A percentile compares a stretch with the other conserved stretches of the same genome.
Conservation (phyloP, 1,140 invertebrate genomes). For the Trachelipus rathkii region DNA sequence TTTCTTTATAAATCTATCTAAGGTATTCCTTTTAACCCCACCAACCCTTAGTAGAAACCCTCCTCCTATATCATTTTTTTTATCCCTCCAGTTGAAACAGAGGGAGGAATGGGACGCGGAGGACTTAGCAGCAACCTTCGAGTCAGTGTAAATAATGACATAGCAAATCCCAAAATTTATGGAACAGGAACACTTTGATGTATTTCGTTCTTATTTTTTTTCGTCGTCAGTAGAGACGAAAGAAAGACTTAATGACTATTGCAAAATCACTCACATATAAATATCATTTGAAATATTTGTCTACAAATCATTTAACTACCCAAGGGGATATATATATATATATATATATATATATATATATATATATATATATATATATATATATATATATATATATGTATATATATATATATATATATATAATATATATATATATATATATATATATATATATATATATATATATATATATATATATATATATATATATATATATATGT, state of each 20-base stretch:
- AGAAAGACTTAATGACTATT: not conserved
- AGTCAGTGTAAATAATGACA: conserved; percentile 6
- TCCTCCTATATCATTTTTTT: not conserved
- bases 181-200: not conserved
- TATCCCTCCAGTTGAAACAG: not conserved
- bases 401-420: conserved; percentile 23
- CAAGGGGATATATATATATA: too few relatives aligned
- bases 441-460: not conserved
- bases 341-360: not conserved
- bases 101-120: not conserved
- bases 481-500: too few relatives aligned
- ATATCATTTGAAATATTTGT: not conserved
- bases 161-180: not conserved
- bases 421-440: conserved; percentile 14
- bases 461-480: not conserved
- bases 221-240: not conserved
- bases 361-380: conserved; percentile 2
- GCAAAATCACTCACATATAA: not conserved
- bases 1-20: conserved; percentile 7
- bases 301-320: too few relatives aligned
- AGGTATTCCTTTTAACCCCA: not conserved
- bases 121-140: not conserved
- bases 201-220: not conserved
- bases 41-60: not conserved
- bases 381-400: conserved; percentile 20